Conservation (phyloP, 2,888 invertebrate species). For the Hyppa rectilinea region DNA sequence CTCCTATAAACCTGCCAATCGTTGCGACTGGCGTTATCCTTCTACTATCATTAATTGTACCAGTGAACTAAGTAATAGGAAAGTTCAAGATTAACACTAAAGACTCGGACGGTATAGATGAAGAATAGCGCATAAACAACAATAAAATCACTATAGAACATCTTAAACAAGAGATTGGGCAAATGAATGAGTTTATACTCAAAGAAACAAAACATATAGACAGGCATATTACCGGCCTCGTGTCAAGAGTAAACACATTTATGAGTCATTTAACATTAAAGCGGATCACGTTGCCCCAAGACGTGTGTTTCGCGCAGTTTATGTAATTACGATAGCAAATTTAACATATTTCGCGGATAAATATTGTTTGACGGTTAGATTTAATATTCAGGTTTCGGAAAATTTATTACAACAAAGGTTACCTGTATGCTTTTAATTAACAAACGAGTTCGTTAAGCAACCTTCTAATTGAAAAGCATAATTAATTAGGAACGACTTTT, state of each 20-base stretch:
- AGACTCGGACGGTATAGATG: neutral
- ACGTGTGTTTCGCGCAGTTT: slow-evolving; percentile 40
- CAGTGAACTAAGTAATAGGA: neutral
- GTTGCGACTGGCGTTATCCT: neutral
- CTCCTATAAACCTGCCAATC: neutral
- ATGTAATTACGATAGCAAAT: slow-evolving; percentile 14
- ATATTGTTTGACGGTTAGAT: neutral
- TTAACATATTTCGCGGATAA: slow-evolving; percentile 17
- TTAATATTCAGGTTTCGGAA: neutral
- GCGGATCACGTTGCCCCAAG: slow-evolving; percentile 55
- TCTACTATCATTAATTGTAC: neutral
- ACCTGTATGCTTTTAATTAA: slow-evolving; percentile 16
- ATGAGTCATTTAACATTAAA: slow-evolving; percentile 63
- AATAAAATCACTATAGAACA: slow-evolving; percentile 1
- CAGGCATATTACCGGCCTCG: slow-evolving; percentile 34
- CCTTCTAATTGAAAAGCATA: neutral
- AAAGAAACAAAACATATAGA: slow-evolving; percentile 22
- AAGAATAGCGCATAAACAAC: neutral
- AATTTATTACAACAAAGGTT: slow-evolving; percentile 3
- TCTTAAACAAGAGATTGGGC: neutral
- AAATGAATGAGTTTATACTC: slow-evolving; percentile 12
- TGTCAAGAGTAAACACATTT: slow-evolving; percentile 45
- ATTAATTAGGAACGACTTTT: neutral
- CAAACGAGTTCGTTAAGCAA: neutral
- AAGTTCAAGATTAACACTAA: neutral